A percentile compares a stretch with the other conserved stretches of the same genome.
Evolutionary conservation across 2,113 vertebrate species (phyloP).

Genomic region (Upupa epops): DNA sequence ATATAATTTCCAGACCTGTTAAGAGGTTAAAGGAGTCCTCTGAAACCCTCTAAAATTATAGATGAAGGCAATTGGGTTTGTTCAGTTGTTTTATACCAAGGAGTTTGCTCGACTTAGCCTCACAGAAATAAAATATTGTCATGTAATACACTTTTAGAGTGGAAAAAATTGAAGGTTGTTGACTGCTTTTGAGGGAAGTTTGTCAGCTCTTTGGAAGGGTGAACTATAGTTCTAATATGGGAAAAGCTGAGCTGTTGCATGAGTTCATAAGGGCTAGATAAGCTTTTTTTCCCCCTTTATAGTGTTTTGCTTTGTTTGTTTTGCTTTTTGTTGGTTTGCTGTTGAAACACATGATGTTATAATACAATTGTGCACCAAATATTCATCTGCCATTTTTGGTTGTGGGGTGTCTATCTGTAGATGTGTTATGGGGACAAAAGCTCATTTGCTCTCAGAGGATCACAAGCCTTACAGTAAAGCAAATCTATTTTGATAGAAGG

Average conservation of each 20-base stretch:
- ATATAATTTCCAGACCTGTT: fast-evolving
- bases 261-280: neutral
- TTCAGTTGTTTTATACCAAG: neutral
- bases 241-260: neutral
- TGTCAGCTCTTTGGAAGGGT: neutral
- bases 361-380: neutral
- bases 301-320: neutral
- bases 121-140: neutral
- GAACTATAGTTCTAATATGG: neutral
- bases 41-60: neutral
- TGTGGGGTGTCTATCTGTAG: neutral
- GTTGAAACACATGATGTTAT: neutral
- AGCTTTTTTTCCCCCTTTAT: neutral
- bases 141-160: neutral
- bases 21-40: neutral
- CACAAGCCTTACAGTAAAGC: neutral
- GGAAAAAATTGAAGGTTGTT: neutral
- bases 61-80: neutral
- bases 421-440: fast-evolving
- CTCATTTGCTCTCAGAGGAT: neutral
- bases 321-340: neutral
- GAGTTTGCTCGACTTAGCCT: neutral
- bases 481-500: neutral
- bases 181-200: neutral
- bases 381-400: neutral